Evolutionary conservation across 2,797 vertebrate genomes (phyloP).

Genomic region (Rhodeus uyekii): DNA sequence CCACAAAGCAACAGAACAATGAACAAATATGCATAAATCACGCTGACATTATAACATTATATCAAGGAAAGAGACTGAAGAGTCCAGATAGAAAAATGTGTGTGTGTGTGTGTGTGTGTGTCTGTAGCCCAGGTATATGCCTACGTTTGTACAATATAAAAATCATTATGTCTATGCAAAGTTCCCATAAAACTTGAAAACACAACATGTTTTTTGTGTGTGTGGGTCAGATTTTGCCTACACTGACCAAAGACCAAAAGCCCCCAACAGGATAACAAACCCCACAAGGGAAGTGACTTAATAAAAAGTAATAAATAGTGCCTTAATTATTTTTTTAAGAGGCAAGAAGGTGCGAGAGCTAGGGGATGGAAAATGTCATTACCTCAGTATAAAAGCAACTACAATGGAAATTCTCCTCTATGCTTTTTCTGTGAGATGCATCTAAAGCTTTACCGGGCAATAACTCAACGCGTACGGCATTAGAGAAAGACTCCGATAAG

Average conservation of each 20-base stretch:
- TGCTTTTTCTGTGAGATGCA: background rate
- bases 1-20: background rate
- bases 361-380: conserved; percentile 4
- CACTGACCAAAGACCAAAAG: background rate
- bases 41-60: background rate
- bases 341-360: background rate
- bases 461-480: background rate
- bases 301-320: background rate
- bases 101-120: background rate
- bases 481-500: background rate
- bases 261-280: background rate
- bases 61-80: background rate
- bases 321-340: conserved; percentile 6
- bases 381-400: conserved; percentile 7
- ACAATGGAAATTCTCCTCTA: background rate
- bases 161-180: no score
- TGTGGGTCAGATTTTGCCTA: background rate
- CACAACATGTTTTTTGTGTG: background rate
- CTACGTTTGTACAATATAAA: no score
- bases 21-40: background rate
- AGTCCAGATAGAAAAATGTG: background rate
- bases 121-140: no score
- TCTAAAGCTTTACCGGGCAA: background rate
- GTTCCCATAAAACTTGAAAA: background rate
- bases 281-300: background rate